These are phyloP conservation scores for Anodontia alba DNA, from an alignment of 2,888 invertebrate genomes.

Conservation along the genomic window DNA sequence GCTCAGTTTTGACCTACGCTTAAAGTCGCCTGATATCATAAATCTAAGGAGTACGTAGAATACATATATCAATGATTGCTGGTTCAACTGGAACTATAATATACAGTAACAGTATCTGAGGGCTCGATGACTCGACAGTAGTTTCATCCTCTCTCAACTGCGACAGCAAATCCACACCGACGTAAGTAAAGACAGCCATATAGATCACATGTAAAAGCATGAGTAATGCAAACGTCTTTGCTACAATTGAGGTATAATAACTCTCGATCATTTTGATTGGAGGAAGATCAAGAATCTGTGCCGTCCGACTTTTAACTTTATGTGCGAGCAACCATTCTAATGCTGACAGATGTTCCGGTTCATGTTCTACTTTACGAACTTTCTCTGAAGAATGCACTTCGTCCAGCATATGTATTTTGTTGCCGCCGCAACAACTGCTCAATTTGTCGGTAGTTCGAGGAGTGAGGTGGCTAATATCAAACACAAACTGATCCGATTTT, in stretches of 20 bases:
- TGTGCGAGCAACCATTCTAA: conserved; percentile 78
- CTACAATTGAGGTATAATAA: conserved; percentile 77
- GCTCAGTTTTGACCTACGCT: conserved; percentile 38
- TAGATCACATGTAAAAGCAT: conserved; percentile 80
- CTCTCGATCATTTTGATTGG: conserved; percentile 77
- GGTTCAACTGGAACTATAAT: conserved; percentile 74
- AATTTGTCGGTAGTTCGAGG: conserved; percentile 67
- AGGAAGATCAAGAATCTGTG: conserved; percentile 77
- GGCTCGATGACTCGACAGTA: conserved; percentile 45
- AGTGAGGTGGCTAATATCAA: conserved; percentile 79
- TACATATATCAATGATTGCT: conserved; percentile 63
- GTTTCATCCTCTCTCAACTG: conserved; percentile 56
- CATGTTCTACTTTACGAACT: conserved; percentile 18
- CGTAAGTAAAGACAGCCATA: conserved; percentile 78
- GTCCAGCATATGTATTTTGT: conserved; percentile 25
- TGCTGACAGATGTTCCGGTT: conserved; percentile 66
- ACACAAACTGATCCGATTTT: conserved; percentile 34
- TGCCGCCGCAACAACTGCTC: conserved; percentile 35
- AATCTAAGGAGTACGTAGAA: conserved; percentile 37
- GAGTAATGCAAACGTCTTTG: conserved; percentile 76
- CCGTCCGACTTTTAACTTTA: conserved; percentile 70
- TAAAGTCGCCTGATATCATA: conserved; percentile 37
- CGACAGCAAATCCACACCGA: conserved; percentile 63
- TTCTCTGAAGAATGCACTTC: conserved; percentile 21
- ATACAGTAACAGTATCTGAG: conserved; percentile 64